Evolutionary conservation across 2,797 vertebrate species (phyloP), one percentile per base, ranked within the genome.

Genomic region (Dicrostonyx torquatus): DNA sequence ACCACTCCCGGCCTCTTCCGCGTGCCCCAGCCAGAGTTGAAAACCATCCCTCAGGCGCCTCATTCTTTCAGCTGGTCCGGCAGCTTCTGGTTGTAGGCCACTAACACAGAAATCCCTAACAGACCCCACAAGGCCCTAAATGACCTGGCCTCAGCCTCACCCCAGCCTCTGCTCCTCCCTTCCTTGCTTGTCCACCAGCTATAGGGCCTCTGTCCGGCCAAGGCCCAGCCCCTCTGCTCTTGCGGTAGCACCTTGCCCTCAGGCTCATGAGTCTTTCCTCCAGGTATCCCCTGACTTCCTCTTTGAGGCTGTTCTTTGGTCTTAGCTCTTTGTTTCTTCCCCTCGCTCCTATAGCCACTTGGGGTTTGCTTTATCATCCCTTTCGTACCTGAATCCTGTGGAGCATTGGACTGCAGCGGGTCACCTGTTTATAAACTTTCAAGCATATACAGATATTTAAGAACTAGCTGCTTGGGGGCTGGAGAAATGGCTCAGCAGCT

Each of bases 381-480:
- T 87, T 26, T 70, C 37, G 50, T 76, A 45, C 8, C 1, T 66
- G 85, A 85, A 48, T 45, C 43, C 29, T 5, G 0, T 8, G 3
- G 3, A 66, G 50, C 55, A 48, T 29, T 31, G 53, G 26, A n/a
- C 45, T 7, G 3, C 53, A 34, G 75, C 24, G 14, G 58, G 37
- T 14, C 4, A 40, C 72, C 40, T 77, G 55, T 29, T 55, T 80
- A 91, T 70, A 58, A 76, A 75, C 22, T 37, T 89, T 48, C 50
- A 90, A 45, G n/a, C 48, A 58, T 40, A 80, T 34, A 72, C 31
- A 31, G 31, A 48, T 95, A 73, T 43, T 88, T n/a, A 91, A 89
- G 84, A 89, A 94, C 58, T 58, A 45, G 8, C 31, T 62, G 43
- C 37, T 31, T 22, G 37, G 45, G 82, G 62, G 11, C 82, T 50